phyloP scores from a whole-genome alignment of 2,888 invertebrate species.

The Caenorhabditis parvicauda region DNA sequence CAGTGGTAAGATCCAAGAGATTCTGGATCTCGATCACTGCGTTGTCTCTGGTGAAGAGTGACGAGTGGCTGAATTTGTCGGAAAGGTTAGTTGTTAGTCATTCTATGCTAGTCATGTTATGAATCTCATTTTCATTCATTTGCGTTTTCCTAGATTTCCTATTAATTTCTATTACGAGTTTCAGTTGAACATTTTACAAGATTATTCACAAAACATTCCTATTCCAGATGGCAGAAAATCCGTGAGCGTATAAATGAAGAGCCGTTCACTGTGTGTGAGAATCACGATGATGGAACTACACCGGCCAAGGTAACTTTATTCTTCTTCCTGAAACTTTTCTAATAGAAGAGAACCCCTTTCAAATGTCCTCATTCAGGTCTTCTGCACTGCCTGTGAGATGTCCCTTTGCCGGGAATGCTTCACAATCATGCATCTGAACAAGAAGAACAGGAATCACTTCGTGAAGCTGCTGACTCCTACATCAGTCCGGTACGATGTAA shows the following conservation, averaged over 20 bases:
- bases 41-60: conserved; percentile 77
- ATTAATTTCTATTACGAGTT: too few species aligned
- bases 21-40: conserved; percentile 87
- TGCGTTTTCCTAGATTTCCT: too few species aligned
- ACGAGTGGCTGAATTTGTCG: conserved; percentile 48
- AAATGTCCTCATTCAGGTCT: conserved; percentile 74
- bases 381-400: conserved; percentile 77
- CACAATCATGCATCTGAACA: conserved; percentile 85
- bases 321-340: neutral
- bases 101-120: neutral
- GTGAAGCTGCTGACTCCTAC: conserved; percentile 17
- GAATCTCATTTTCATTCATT: too few species aligned
- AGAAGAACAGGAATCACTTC: conserved; percentile 72
- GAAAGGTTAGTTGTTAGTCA: too few species aligned
- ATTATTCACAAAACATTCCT: too few species aligned
- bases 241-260: conserved; percentile 43
- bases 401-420: conserved; percentile 87
- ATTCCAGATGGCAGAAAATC: conserved; percentile 24
- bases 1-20: conserved; percentile 19
- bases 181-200: too few species aligned
- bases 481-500: conserved; percentile 71
- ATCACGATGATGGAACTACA: conserved; percentile 80
- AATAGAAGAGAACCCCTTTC: conserved; percentile 66
- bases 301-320: conserved; percentile 36
- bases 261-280: conserved; percentile 74